A percentile compares a stretch with the other conserved stretches of the same genome.
phyloP scores from a whole-genome alignment of 2,888 invertebrate species.

The Encarsia formosa region DNA sequence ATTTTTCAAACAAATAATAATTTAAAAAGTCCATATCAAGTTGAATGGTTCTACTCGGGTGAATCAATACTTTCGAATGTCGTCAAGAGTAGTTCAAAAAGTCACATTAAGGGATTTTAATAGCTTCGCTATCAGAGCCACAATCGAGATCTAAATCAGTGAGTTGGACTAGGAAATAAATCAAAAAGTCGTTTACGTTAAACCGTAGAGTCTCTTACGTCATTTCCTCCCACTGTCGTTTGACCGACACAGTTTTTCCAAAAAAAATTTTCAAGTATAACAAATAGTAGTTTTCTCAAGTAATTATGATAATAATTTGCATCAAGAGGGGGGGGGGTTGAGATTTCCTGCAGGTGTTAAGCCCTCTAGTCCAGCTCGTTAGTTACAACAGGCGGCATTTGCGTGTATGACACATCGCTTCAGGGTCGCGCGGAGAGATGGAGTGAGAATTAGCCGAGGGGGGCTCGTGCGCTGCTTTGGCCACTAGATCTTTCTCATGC shows the following conservation, averaged over 20 bases:
- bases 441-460: slow-evolving; percentile 35
- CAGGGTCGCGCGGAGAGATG: slow-evolving; percentile 30
- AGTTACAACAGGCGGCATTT: slow-evolving; percentile 29
- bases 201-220: too few species aligned
- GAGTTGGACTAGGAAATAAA: too few species aligned
- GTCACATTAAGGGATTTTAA: too few species aligned
- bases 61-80: too few species aligned
- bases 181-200: too few species aligned
- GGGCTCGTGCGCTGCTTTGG: slow-evolving; percentile 27
- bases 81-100: too few species aligned
- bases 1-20: too few species aligned
- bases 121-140: too few species aligned
- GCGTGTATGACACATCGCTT: slow-evolving; percentile 45
- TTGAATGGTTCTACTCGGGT: too few species aligned
- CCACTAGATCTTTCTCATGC: slow-evolving; percentile 51
- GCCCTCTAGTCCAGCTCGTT: slow-evolving; percentile 35
- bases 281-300: slow-evolving; percentile 38
- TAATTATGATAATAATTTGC: slow-evolving; percentile 52
- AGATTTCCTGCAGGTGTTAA: slow-evolving; percentile 51
- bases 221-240: too few species aligned
- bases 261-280: slow-evolving; percentile 29
- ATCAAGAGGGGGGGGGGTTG: slow-evolving; percentile 41
- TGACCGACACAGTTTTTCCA: not conserved
- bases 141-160: too few species aligned
- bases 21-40: too few species aligned